phyloP scores from a whole-genome alignment of 1,140 invertebrate species.

The Coenobita brevimanus region DNA sequence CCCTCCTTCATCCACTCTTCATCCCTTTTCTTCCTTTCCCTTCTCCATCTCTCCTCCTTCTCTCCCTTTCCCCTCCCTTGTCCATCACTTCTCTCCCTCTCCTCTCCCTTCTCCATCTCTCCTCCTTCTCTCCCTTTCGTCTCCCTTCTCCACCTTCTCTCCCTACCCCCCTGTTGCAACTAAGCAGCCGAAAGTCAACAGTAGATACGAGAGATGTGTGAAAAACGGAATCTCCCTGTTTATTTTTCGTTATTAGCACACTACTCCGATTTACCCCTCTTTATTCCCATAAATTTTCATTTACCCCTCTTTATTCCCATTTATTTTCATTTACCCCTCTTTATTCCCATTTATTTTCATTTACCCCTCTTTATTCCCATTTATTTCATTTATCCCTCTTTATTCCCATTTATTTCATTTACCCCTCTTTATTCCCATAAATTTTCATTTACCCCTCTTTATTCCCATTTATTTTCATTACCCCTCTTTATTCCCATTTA shows the following conservation, averaged over 20 bases:
- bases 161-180: background rate
- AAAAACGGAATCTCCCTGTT: background rate
- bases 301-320: background rate
- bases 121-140: slow-evolving; percentile 13
- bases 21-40: too few species aligned
- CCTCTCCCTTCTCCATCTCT: too few species aligned
- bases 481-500: too few species aligned
- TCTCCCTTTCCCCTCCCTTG: background rate
- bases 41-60: background rate
- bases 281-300: background rate
- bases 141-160: too few species aligned
- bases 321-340: background rate
- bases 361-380: background rate
- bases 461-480: too few species aligned
- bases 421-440: too few species aligned
- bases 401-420: background rate
- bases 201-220: background rate
- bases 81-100: too few species aligned
- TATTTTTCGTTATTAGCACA: background rate
- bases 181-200: background rate
- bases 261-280: background rate
- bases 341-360: background rate
- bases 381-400: background rate
- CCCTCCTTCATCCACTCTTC: background rate
- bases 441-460: too few species aligned